These are phyloP conservation scores for Drosophila parvula DNA, from an alignment of 1,140 invertebrate genomes.

Conservation along the genomic window DNA sequence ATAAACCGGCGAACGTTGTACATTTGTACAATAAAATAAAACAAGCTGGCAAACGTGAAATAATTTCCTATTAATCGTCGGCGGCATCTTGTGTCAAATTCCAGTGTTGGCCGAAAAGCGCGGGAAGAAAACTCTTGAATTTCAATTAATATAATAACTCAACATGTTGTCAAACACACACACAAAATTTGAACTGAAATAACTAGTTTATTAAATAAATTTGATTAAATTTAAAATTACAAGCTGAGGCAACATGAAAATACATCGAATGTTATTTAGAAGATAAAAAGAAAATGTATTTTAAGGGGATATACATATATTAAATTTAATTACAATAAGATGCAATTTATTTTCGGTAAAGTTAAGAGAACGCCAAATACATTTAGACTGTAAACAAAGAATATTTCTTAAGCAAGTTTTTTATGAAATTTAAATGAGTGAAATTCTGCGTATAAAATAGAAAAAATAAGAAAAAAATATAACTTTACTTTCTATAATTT, in stretches of 20 bases:
- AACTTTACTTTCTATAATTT: too few species aligned
- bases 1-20: slow-evolving; percentile 10
- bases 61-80: slow-evolving; percentile 66
- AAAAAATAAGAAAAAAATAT: too few species aligned
- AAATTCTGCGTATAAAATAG: too few species aligned
- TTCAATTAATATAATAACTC: neutral
- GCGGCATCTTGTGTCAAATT: slow-evolving; percentile 21
- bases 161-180: neutral
- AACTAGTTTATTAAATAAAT: neutral
- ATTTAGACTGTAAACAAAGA: neutral
- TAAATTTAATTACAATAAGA: neutral
- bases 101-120: slow-evolving; percentile 18
- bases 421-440: too few species aligned
- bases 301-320: too few species aligned
- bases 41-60: slow-evolving; percentile 59
- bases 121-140: neutral
- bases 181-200: neutral
- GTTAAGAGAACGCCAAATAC: neutral
- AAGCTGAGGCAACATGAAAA: neutral
- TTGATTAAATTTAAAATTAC: neutral
- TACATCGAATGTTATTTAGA: neutral
- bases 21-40: slow-evolving; percentile 46
- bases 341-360: too few species aligned
- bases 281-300: neutral
- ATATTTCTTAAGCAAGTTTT: neutral